Percentiles rank a stretch among this genome's conserved stretches.
These are phyloP conservation scores for Acrocephalus scirpaceus DNA, from an alignment of 2,797 vertebrate genomes.

Conservation along the genomic window DNA sequence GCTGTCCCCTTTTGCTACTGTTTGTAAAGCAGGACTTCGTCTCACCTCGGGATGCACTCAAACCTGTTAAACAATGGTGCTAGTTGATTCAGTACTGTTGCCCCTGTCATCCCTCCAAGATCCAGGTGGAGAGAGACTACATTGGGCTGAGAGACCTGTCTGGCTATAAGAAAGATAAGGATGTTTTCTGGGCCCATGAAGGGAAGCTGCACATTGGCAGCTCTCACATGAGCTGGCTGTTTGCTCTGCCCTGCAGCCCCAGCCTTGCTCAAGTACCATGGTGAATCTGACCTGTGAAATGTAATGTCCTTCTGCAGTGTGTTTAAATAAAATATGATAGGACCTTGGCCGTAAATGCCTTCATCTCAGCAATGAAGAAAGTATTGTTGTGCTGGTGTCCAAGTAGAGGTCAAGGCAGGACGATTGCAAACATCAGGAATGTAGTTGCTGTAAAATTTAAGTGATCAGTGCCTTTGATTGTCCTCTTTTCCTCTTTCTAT, in stretches of 20 bases:
- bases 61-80: background rate
- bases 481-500: background rate
- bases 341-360: background rate
- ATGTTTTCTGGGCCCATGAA: background rate
- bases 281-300: background rate
- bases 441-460: background rate
- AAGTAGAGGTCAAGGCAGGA: background rate
- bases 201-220: background rate
- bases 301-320: background rate
- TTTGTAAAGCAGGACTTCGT: background rate
- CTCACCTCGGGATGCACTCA: accelerated
- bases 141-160: background rate
- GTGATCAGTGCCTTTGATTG: background rate
- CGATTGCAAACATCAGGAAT: background rate
- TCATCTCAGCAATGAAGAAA: background rate
- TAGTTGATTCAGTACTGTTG: background rate
- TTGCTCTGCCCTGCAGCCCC: background rate
- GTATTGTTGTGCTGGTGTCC: background rate
- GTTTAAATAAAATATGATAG: slow-evolving; percentile 34
- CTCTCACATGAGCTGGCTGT: background rate
- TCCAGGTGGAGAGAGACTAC: background rate
- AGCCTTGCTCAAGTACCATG: background rate
- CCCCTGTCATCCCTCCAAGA: background rate
- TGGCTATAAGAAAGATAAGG: background rate
- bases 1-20: accelerated